These are phyloP conservation scores for Listrodromus nycthemerus DNA, from an alignment of 2,888 invertebrate species.

Conservation along the genomic window DNA sequence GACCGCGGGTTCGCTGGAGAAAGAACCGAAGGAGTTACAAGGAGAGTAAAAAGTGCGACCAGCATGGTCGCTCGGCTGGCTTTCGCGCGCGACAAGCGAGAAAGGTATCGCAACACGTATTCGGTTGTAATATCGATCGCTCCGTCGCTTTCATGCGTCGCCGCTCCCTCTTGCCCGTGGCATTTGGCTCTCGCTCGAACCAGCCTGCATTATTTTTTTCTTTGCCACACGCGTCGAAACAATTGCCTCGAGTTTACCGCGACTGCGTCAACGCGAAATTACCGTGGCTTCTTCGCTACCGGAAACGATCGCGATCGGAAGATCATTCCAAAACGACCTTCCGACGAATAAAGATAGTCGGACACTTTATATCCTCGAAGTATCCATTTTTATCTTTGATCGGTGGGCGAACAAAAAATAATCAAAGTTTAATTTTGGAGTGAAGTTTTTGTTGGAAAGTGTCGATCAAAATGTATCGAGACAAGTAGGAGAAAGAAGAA, in stretches of 20 bases:
- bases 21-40: constrained; percentile 19
- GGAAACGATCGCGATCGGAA: not conserved
- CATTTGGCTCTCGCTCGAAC: constrained; percentile 25
- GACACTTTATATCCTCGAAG: not conserved
- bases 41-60: constrained; percentile 17
- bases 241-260: constrained; percentile 35
- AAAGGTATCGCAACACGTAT: constrained; percentile 54
- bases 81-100: constrained; percentile 58
- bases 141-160: constrained; percentile 18
- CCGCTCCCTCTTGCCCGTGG: constrained; percentile 17
- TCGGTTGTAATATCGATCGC: constrained; percentile 47
- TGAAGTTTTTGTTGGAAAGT: too few relatives aligned
- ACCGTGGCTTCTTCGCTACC: not conserved
- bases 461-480: too few relatives aligned
- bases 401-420: too few relatives aligned
- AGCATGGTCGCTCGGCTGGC: constrained; percentile 50
- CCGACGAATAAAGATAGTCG: too few relatives aligned
- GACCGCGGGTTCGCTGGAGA: not conserved
- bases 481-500: too few relatives aligned
- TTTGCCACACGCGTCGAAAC: constrained; percentile 40
- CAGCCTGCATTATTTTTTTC: constrained; percentile 46
- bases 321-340: not conserved
- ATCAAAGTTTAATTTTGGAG: too few relatives aligned
- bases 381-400: not conserved
- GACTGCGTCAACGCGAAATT: not conserved